A percentile compares a stretch with the other conserved stretches of the same genome.
phyloP scores from a whole-genome alignment of 2,113 vertebrate species.

The Pelvicachromis taeniatus region DNA sequence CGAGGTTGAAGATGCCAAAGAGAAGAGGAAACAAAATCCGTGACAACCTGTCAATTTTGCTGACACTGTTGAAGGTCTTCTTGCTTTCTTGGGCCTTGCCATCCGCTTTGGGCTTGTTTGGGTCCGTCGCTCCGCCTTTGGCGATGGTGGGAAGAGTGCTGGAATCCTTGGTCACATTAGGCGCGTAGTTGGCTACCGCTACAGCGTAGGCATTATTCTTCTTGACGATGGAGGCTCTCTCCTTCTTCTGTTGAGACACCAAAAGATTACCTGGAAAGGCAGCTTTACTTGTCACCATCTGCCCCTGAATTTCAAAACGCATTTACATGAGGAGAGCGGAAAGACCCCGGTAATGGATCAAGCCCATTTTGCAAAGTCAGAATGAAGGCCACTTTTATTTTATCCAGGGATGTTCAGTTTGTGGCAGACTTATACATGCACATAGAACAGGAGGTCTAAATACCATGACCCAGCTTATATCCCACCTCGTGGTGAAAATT shows the following conservation, averaged over 20 bases:
- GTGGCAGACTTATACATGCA: background rate
- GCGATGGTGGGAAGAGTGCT: constrained; percentile 90
- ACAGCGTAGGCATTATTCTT: constrained; percentile 98
- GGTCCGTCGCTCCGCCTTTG: constrained; percentile 84
- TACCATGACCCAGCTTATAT: background rate
- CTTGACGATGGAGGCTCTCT: constrained; percentile 90
- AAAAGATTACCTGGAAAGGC: background rate
- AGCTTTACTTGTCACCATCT: background rate
- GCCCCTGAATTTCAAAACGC: background rate
- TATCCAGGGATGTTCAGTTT: background rate
- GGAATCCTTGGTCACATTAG: constrained; percentile 94
- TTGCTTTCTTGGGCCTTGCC: constrained; percentile 88
- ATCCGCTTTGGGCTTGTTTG: constrained; percentile 84
- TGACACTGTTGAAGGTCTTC: constrained; percentile 99
- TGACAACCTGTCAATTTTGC: constrained; percentile 99
- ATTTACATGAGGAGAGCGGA: background rate
- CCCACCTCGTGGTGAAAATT: background rate
- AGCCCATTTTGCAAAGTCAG: background rate
- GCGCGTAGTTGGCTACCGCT: constrained; percentile 96
- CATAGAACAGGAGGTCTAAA: background rate
- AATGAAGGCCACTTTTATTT: background rate
- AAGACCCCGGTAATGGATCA: background rate
- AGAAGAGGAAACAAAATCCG: constrained; percentile 97
- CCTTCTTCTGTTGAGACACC: constrained; percentile 87
- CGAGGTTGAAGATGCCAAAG: constrained; percentile 94